phyloP scores from a whole-genome alignment of 1,140 invertebrate genomes.

The Diabrotica virgifera region DNA sequence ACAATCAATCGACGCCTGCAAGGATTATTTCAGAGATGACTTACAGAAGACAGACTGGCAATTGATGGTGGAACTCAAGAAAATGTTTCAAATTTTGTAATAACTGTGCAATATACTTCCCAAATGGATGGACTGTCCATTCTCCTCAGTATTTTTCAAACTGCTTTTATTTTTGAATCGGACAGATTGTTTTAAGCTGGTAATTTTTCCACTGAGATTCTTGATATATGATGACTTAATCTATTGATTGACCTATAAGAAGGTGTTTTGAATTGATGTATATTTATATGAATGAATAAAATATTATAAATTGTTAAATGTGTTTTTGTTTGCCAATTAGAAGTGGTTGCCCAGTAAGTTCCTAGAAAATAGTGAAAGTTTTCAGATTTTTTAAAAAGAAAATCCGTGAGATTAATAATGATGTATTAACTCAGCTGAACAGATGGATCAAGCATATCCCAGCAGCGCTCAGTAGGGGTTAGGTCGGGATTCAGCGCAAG shows the following conservation, averaged over 20 bases:
- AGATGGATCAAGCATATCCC: too few relatives aligned
- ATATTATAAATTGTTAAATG: constrained; percentile 16
- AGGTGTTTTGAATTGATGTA: constrained; percentile 11
- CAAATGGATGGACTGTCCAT: neutral
- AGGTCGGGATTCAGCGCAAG: too few relatives aligned
- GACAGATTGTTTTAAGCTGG: too few relatives aligned
- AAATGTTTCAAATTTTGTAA: constrained; percentile 94
- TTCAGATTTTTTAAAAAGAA: too few relatives aligned
- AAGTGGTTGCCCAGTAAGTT: too few relatives aligned
- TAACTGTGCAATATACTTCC: neutral
- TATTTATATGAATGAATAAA: constrained; percentile 18
- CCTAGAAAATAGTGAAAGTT: too few relatives aligned
- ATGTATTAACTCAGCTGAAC: too few relatives aligned
- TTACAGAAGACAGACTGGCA: constrained; percentile 95
- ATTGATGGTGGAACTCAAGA: constrained; percentile 97
- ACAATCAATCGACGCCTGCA: constrained; percentile 97
- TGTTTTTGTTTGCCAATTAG: neutral
- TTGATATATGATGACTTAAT: too few relatives aligned
- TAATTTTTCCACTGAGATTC: too few relatives aligned
- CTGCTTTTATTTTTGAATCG: neutral
- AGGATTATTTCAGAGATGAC: constrained; percentile 98
- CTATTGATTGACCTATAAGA: neutral
- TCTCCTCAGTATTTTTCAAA: neutral
- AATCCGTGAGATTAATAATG: too few relatives aligned
- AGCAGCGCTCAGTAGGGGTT: too few relatives aligned